These are phyloP conservation scores for Hartigia nigra DNA, from an alignment of 2,888 invertebrate species.

Conservation along the genomic window DNA sequence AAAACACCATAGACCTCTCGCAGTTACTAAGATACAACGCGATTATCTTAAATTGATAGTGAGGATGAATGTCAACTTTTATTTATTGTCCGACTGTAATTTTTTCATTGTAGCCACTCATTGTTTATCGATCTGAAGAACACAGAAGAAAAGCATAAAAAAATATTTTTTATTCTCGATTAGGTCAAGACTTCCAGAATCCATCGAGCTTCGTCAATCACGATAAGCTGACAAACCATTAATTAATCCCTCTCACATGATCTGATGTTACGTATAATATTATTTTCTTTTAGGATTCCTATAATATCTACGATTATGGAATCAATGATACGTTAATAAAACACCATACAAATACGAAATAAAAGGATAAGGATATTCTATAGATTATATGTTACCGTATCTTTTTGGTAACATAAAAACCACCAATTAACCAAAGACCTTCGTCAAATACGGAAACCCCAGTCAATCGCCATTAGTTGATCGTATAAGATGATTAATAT, in stretches of 20 bases:
- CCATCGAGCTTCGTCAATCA: neutral
- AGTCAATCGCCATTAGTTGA: neutral
- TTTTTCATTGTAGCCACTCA: neutral
- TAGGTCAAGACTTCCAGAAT: neutral
- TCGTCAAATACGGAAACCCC: neutral
- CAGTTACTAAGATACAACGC: neutral
- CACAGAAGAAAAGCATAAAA: neutral
- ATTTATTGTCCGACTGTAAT: neutral
- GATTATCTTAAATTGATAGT: neutral
- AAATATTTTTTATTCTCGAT: neutral
- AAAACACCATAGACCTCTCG: neutral
- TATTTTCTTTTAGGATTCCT: neutral
- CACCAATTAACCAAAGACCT: neutral
- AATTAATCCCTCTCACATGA: neutral
- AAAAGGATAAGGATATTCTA: neutral
- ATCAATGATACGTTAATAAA: neutral
- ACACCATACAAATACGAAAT: neutral
- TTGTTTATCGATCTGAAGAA: neutral
- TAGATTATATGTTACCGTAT: too few species aligned
- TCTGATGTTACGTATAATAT: neutral
- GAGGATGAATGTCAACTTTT: neutral
- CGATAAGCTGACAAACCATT: neutral
- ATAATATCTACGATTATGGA: neutral
- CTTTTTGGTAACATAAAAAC: neutral
- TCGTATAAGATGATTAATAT: neutral